Conservation (phyloP, 2,113 vertebrate species). For the Tricholaema leucomelas region DNA sequence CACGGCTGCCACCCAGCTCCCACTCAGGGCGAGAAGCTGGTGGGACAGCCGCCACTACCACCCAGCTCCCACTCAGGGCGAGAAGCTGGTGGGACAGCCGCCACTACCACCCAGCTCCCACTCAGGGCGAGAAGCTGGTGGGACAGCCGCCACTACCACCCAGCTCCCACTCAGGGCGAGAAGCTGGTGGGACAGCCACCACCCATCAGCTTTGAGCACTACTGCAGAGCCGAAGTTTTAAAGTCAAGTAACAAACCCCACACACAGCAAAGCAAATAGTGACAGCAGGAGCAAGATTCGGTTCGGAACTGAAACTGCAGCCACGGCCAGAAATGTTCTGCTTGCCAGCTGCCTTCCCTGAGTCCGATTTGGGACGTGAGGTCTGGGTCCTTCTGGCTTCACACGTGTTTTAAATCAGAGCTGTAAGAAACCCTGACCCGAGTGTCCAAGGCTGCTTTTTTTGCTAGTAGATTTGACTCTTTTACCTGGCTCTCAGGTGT, state of each 20-base stretch:
- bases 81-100: background rate
- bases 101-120: too few species aligned
- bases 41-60: too few species aligned
- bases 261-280: accelerated
- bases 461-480: background rate
- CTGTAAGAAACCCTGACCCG: background rate
- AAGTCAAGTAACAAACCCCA: background rate
- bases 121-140: too few species aligned
- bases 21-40: too few species aligned
- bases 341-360: background rate
- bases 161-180: background rate
- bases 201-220: accelerated
- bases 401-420: background rate
- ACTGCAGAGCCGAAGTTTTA: background rate
- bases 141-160: too few species aligned
- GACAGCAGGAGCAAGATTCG: accelerated
- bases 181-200: too few species aligned
- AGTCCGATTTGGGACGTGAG: background rate
- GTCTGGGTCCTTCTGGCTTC: background rate
- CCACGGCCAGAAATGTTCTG: background rate
- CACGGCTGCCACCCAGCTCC: too few species aligned
- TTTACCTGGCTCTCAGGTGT: background rate
- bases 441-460: background rate
- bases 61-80: background rate
- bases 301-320: background rate